Evolutionary conservation across 2,797 vertebrate species (phyloP).

Genomic region (Oophaga sylvatica): DNA sequence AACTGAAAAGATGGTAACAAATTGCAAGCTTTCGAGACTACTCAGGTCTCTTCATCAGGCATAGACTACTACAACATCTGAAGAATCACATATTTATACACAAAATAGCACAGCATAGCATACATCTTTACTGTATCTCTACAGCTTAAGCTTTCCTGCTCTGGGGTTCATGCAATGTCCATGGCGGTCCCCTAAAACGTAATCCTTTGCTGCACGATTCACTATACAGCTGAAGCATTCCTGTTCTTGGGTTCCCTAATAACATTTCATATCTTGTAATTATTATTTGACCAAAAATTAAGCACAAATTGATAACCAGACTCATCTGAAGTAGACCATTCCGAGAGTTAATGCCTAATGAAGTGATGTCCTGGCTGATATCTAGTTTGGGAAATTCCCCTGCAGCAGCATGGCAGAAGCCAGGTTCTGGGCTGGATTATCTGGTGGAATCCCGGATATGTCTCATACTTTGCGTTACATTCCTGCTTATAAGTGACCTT

Average conservation of each 20-base stretch:
- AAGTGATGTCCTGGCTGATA: not conserved
- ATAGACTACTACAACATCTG: too few relatives aligned
- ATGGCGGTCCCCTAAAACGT: not conserved
- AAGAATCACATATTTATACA: too few relatives aligned
- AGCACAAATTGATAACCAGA: not conserved
- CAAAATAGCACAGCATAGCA: too few relatives aligned
- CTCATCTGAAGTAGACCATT: not conserved
- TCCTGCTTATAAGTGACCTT: slow-evolving; percentile 46
- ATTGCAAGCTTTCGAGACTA: too few relatives aligned
- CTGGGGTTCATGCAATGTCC: not conserved
- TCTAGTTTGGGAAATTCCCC: slow-evolving; percentile 78
- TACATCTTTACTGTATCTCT: too few relatives aligned
- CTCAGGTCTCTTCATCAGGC: too few relatives aligned
- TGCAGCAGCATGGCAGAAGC: slow-evolving; percentile 88
- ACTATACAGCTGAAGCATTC: not conserved
- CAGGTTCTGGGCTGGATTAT: not conserved
- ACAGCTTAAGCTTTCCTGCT: too few relatives aligned
- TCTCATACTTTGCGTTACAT: slow-evolving; percentile 8
- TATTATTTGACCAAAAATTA: not conserved
- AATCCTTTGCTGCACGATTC: not conserved
- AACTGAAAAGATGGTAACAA: too few relatives aligned
- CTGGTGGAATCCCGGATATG: slow-evolving; percentile 18
- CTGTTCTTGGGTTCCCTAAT: not conserved
- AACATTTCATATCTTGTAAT: not conserved
- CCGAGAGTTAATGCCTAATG: not conserved